A percentile compares a stretch with the other conserved stretches of the same genome.
phyloP scores from a whole-genome alignment of 1,140 invertebrate species.

The Parapsyche elsis region DNA sequence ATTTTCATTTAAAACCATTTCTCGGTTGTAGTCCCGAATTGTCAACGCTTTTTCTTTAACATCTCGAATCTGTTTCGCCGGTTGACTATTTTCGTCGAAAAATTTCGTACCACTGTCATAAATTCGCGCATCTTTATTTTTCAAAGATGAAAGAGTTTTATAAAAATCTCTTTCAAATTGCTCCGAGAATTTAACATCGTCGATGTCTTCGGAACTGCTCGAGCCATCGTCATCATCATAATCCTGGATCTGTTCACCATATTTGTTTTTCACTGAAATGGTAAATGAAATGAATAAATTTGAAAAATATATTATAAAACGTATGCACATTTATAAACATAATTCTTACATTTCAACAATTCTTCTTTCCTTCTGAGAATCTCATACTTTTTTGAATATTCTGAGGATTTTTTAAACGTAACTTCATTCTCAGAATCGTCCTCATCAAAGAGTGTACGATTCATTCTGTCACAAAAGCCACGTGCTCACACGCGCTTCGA shows the following conservation, averaged over 20 bases:
- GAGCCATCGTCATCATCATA: conserved; percentile 60
- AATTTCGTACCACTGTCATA: conserved; percentile 83
- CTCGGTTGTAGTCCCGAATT: conserved; percentile 84
- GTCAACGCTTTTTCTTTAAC: conserved; percentile 72
- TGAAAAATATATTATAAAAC: conserved; percentile 39
- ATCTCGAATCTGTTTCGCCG: conserved; percentile 56
- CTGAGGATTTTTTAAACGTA: conserved; percentile 77
- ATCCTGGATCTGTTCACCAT: conserved; percentile 71
- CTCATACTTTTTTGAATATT: conserved; percentile 86
- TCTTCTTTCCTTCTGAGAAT: conserved; percentile 86
- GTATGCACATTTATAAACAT: conserved; percentile 35
- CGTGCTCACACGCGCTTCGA: neutral
- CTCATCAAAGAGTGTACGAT: conserved; percentile 46
- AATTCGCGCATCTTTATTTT: conserved; percentile 89
- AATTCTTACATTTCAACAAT: conserved; percentile 80
- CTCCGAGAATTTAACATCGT: conserved; percentile 70
- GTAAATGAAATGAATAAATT: conserved; percentile 27
- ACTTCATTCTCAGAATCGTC: conserved; percentile 65
- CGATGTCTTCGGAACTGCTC: conserved; percentile 70
- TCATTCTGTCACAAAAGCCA: conserved; percentile 18
- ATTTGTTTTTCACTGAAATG: conserved; percentile 78
- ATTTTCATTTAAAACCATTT: conserved; percentile 79
- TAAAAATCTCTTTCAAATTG: conserved; percentile 88
- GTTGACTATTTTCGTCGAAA: conserved; percentile 69
- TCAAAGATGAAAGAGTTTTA: conserved; percentile 84